Percentiles rank a stretch among this genome's conserved stretches.
phyloP scores from a whole-genome alignment of 2,888 invertebrate species.

The Blera fallax region DNA sequence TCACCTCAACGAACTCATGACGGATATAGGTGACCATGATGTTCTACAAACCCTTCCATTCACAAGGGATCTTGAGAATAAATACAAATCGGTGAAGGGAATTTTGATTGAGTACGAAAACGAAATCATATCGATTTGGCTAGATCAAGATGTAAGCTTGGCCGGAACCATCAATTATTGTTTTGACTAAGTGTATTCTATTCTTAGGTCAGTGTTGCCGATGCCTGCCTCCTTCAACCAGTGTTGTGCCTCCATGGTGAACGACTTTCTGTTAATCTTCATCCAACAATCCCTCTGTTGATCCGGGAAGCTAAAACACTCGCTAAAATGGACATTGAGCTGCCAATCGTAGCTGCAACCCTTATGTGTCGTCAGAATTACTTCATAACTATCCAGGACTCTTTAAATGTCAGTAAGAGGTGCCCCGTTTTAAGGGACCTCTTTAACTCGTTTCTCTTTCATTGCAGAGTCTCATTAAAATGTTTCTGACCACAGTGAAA shows the following conservation, averaged over 20 bases:
- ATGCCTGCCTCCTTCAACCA: conserved; percentile 81
- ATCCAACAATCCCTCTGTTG: conserved; percentile 88
- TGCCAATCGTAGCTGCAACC: conserved; percentile 91
- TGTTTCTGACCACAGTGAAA: conserved; percentile 88
- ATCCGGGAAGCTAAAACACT: conserved; percentile 93
- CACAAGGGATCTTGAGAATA: conserved; percentile 88
- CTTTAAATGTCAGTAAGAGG: conserved; percentile 85
- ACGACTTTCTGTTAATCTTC: conserved; percentile 89
- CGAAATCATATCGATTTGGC: conserved; percentile 91
- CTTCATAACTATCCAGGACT: conserved; percentile 89
- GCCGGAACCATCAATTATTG: neutral
- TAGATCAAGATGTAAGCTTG: conserved; percentile 88
- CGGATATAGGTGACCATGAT: conserved; percentile 89
- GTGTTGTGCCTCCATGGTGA: conserved; percentile 82
- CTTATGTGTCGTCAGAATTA: conserved; percentile 90
- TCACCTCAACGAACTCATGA: conserved; percentile 92
- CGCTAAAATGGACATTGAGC: conserved; percentile 90
- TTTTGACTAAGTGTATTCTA: neutral
- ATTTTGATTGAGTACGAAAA: conserved; percentile 89
- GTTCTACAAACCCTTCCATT: conserved; percentile 88
- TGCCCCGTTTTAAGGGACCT: neutral
- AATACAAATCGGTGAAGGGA: conserved; percentile 88
- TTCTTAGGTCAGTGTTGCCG: conserved; percentile 79
- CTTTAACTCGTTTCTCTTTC: neutral
- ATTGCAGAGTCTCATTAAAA: conserved; percentile 88